Base-by-base conservation (phyloP, 2,888 invertebrate species). In the Cylloceria caligata region DNA sequence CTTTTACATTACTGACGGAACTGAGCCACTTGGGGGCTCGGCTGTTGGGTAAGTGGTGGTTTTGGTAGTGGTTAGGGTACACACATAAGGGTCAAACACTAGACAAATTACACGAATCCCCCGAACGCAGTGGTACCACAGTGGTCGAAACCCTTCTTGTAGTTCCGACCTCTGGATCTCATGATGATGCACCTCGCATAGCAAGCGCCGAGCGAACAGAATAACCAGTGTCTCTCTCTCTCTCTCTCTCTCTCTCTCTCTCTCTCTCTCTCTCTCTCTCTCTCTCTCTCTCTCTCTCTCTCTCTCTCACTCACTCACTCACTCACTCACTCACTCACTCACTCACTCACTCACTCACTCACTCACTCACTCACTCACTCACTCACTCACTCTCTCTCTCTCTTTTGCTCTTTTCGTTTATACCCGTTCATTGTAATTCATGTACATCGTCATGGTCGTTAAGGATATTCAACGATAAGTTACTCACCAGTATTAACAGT, bases 81-180 rank as follows among this genome's bases (percentile, higher is more conserved):
- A 96, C 96, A 97, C 97, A 97, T 96, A 96, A 95, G 95, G 96
- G 96, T 96, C 95, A 94, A 95, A 96, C 96, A 96, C 96, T 96
- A 96, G 96, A 97, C 96, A 96, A 96, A 96, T 97, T 97, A 97
- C 97, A 97, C 93, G 94, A 94, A 94, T 92, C 93, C 92, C 90
- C 89, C 91, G 91, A 92, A 91, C 85, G 89, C 91, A 88, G 86
- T 88, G 84, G 88, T 75, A 67, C 79, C 45, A 75, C 75, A 76
- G 67, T 75, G 82, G 79, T 76, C 75, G 72, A 72, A 82, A 82
- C 60, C 71, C 74, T 39, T 55, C 68, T 21, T 45, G 34, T 77
- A 49, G 71, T 82, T 83, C 72, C 75, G 71, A 83, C 79, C 82
- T 67, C 73, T 55, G 16, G 60, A 71, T 79, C 24, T 72, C 49